phyloP scores from a whole-genome alignment of 2,888 invertebrate genomes.

The Drosophila prostipennis region DNA sequence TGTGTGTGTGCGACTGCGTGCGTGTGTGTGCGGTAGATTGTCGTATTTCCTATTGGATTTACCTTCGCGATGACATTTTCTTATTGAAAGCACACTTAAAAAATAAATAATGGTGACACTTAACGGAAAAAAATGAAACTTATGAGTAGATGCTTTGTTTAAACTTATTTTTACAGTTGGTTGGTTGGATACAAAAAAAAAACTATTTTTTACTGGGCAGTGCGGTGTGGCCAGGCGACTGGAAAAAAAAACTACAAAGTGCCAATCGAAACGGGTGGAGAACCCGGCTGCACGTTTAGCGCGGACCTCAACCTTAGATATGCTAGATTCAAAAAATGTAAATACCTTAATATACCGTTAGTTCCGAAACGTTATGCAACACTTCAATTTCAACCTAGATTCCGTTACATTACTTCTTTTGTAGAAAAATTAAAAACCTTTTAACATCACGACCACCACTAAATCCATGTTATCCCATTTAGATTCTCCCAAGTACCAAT shows the following conservation, averaged over 20 bases:
- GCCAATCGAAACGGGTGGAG: not conserved
- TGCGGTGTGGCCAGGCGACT: conserved; percentile 2
- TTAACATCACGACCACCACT: too few relatives aligned
- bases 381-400: not conserved
- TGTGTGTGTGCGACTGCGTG: conserved; percentile 26
- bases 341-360: not conserved
- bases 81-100: conserved; percentile 76
- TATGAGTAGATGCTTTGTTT: conserved; percentile 70
- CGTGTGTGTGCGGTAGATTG: conserved; percentile 57
- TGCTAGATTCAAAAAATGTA: not conserved
- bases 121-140: conserved; percentile 72
- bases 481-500: not conserved
- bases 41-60: conserved; percentile 71
- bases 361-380: not conserved
- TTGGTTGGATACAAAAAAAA: conserved; percentile 69
- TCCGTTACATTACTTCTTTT: not conserved
- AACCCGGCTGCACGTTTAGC: not conserved
- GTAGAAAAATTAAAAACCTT: too few relatives aligned
- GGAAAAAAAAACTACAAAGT: not conserved
- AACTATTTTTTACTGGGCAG: conserved; percentile 41
- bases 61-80: conserved; percentile 83
- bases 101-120: conserved; percentile 73
- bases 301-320: conserved; percentile 47
- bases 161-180: conserved; percentile 71
- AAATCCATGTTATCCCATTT: not conserved